Evolutionary conservation across 2,888 invertebrate species (phyloP).

Genomic region (Watsonalla cultraria): DNA sequence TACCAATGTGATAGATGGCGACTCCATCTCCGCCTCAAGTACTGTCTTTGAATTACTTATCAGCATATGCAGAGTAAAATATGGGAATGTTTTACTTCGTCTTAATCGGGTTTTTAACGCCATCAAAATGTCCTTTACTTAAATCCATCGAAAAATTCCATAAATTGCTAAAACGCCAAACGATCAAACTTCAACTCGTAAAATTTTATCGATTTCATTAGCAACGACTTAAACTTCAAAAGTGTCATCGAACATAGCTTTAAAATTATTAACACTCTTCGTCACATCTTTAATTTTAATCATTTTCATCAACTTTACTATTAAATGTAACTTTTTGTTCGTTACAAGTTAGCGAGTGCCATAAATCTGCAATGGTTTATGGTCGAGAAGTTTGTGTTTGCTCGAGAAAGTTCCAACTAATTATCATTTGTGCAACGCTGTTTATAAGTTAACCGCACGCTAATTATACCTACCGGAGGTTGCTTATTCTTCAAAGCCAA

Average conservation of each 20-base stretch:
- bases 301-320: background rate
- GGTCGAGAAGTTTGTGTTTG: slow-evolving; percentile 5
- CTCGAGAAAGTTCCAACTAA: slow-evolving; percentile 13
- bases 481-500: background rate
- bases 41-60: too few species aligned
- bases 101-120: background rate
- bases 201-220: slow-evolving; percentile 26
- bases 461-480: background rate
- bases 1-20: too few species aligned
- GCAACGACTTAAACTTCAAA: slow-evolving; percentile 25
- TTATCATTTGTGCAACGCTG: slow-evolving; percentile 11
- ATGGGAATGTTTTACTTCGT: too few species aligned
- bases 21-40: too few species aligned
- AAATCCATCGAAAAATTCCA: background rate
- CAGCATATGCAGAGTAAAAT: too few species aligned
- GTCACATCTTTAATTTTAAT: slow-evolving; percentile 6
- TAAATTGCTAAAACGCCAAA: background rate
- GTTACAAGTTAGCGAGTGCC: slow-evolving; percentile 12
- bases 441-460: slow-evolving; percentile 1
- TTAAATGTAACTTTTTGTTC: background rate
- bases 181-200: slow-evolving; percentile 14
- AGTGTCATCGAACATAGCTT: slow-evolving; percentile 37
- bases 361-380: slow-evolving; percentile 18
- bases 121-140: background rate
- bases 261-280: slow-evolving; percentile 18